Evolutionary conservation across 2,888 invertebrate genomes (phyloP).

Genomic region (Graphium colonna): DNA sequence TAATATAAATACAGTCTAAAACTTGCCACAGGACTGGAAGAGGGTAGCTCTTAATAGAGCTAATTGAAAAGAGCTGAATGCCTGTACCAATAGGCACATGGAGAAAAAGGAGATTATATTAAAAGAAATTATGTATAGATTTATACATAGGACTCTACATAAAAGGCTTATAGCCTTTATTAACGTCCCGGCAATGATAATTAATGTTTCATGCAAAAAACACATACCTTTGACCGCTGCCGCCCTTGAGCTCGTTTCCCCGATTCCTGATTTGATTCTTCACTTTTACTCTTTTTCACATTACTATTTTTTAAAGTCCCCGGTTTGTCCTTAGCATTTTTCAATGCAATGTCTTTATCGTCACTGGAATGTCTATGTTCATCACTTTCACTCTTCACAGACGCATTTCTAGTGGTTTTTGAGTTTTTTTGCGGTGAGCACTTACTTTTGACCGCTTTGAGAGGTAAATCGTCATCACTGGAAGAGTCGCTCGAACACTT

Average conservation of each 20-base stretch:
- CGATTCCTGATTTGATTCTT: slow-evolving; percentile 44
- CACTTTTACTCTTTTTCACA: slow-evolving; percentile 64
- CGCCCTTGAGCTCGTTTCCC: slow-evolving; percentile 61
- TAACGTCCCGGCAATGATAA: no score
- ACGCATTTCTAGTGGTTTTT: slow-evolving; percentile 31
- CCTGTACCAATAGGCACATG: no score
- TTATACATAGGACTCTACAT: no score
- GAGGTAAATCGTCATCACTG: slow-evolving; percentile 69
- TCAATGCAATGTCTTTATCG: slow-evolving; percentile 48
- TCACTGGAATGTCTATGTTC: slow-evolving; percentile 50
- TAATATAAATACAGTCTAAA: no score
- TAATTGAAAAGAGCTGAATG: no score
- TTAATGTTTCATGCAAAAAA: no score
- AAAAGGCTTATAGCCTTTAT: no score
- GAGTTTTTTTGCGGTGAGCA: slow-evolving; percentile 48
- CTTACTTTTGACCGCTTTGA: slow-evolving; percentile 68
- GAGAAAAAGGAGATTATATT: no score
- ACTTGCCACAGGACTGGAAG: no score
- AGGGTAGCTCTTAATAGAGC: no score
- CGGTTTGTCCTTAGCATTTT: slow-evolving; percentile 54
- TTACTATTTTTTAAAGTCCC: slow-evolving; percentile 47
- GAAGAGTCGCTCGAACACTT: slow-evolving; percentile 69
- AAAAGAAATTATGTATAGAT: no score
- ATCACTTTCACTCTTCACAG: slow-evolving; percentile 56
- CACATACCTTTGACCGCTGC: slow-evolving; percentile 67